Base-by-base conservation (phyloP, 1,140 invertebrate genomes). In the Mya arenaria region DNA sequence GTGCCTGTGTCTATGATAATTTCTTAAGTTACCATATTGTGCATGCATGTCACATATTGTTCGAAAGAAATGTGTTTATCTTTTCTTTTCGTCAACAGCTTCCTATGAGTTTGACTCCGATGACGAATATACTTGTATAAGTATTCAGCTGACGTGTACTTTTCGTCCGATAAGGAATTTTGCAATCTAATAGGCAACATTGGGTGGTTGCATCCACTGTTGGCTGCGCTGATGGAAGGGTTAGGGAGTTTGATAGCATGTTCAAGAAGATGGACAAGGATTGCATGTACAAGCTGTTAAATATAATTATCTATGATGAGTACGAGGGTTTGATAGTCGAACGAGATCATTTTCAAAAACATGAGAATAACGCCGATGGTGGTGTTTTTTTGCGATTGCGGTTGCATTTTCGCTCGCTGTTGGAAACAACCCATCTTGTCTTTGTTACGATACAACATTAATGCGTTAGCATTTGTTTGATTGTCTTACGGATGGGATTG, bases 321-420 rank as follows among this genome's bases (percentile, higher is more conserved):
- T n/a, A 23, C 23, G 4, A 34, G 37, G 4, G 5, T 13, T 25
- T 81, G 19, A 17, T 17, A 32, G 23, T 81, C 30, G 78, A 71
- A 36, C 41, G 41, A 37, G 52, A 65, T 17, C 13, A 60, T 19
- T 81, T 81, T 41, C 78, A 81, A 48, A 71, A 17, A 23, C 78
- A 81, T 25, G 58, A 48, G 28, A 60, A n/a, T 1, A 60, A 71
- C 10, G 37, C 66, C n/a, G 52, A 62, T 19, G 71, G 78, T 72
- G 78, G 78, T 0, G 25, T 63, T n/a, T n/a, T n/a, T 81, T 63
- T 72, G 66, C 78, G 23, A 48, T 81, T 34, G 78, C 78, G 8
- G 77, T 68, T 48, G 78, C 78, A 23, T 62, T 81, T 71, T 58
- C 65, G 39, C 19, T 81, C n/a, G 78, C 41, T 0, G 1, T 25